Base-by-base conservation (phyloP, 2,888 invertebrate species). In the Hyposoter didymator region DNA sequence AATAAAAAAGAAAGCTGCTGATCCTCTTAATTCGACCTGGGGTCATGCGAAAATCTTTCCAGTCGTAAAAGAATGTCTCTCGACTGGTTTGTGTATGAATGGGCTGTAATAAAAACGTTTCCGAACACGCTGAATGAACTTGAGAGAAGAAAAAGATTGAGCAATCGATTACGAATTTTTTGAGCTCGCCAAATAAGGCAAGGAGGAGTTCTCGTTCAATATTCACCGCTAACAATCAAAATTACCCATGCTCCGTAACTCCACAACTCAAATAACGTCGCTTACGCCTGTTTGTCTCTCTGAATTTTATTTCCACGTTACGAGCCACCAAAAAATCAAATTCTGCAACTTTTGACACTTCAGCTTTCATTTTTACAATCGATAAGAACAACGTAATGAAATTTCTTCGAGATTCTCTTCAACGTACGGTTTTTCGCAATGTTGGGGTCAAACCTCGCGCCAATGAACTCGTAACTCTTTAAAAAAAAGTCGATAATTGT, bases 101-200 rank as follows among this genome's bases (percentile, higher is more conserved):
- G 70, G 49, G 28, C 17, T 12, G 19, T 35, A 47, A 64, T 28
- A 47, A 75, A 45, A 75, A 22, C 28, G 5, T 14, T 45, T 12
- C n/a, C 45, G 67, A 67, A 10, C 67, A 45, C 45, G 22, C 22
- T 67, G 67, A 67, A 67, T 67, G 39, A 45, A 67, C 39, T 67
- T 22, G 67, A 67, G 39, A 3, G 14, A 43, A 45, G 12, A 8
- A 45, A 67, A 43, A 14, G 67, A 67, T 43, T 45, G 67, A 22
- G 45, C 67, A 45, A 67, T 67, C 22, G 67, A 45, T 45, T 67
- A 45, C 22, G 14, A 45, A 22, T 14, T 67, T 43, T 67, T 14
- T 8, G 4, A 45, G 67, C 67, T 67, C 12, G 67, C 43, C 67
- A 45, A 67, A 43, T 67, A 67, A 67, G 43, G 43, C 67, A 5